phyloP scores from a whole-genome alignment of 2,888 invertebrate species.

The Andrena bicolor region DNA sequence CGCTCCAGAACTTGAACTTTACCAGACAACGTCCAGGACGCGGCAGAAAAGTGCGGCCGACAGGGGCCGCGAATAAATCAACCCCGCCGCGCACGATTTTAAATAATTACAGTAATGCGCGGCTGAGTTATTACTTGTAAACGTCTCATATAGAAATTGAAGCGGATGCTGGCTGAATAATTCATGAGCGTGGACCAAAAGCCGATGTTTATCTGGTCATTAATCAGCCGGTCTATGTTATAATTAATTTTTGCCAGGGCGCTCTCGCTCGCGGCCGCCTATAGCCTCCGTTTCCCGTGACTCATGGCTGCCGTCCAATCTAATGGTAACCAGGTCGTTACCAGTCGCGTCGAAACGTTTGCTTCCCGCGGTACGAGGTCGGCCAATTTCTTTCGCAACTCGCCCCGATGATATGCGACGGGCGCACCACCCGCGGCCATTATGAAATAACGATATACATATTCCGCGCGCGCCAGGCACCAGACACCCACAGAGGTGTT shows the following conservation, averaged over 20 bases:
- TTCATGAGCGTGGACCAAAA: slow-evolving; percentile 41
- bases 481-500: slow-evolving; percentile 46
- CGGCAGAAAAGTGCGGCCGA: background rate
- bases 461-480: slow-evolving; percentile 57
- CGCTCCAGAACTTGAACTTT: no score
- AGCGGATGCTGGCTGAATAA: slow-evolving; percentile 43
- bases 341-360: slow-evolving; percentile 65
- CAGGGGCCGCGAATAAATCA: slow-evolving; percentile 19
- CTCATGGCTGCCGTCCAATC: slow-evolving; percentile 43
- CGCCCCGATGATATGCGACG: slow-evolving; percentile 70
- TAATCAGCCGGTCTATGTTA: slow-evolving; percentile 50
- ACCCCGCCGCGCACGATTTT: slow-evolving; percentile 13
- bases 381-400: slow-evolving; percentile 73
- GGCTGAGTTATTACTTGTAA: slow-evolving; percentile 24
- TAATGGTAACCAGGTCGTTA: slow-evolving; percentile 42
- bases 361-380: slow-evolving; percentile 61
- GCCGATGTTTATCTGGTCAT: slow-evolving; percentile 53
- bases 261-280: slow-evolving; percentile 12
- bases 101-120: slow-evolving; percentile 40
- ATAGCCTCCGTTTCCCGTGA: slow-evolving; percentile 27
- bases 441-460: slow-evolving; percentile 75
- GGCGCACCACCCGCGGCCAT: slow-evolving; percentile 70
- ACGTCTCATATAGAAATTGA: slow-evolving; percentile 30
- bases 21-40: background rate
- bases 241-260: slow-evolving; percentile 52